Evolutionary conservation across 2,113 vertebrate species (phyloP), one percentile per base, ranked within the genome.

Genomic region (Piaya cayana): DNA sequence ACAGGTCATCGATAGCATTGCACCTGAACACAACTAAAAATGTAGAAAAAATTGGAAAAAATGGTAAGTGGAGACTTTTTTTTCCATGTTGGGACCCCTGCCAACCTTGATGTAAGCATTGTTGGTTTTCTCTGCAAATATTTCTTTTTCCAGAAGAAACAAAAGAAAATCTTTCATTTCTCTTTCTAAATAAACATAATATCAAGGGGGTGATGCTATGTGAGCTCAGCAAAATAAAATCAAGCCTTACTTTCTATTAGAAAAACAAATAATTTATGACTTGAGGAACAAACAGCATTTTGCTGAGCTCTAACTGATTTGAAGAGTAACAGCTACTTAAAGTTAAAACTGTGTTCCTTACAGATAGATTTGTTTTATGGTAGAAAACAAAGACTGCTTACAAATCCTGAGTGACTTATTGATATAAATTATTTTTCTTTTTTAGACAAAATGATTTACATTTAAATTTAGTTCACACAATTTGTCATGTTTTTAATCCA

Each of bases 401-500:
- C 20, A 91, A 94, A 86, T 86, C 3, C 2, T 60, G n/a, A 78
- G 1, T 62, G 62, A 63, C 36, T 89, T 86, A 55, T 19, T 78
- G 42, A 75, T 67, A 63, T 2, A 74, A 93, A 71, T 27, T 1
- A 14, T 65, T 79, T 92, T 85, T 90, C n/a, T 62, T 83, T 80
- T 92, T 64, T 36, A 67, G 26, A 85, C 52, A 85, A 72, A 83
- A 91, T 81, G 15, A 90, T 86, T 90, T 93, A 72, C 32, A 86
- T 93, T 82, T 86, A 49, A 67, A 82, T 86, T 82, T 53, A 42
- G 6, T 76, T 92, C 52, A 80, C 32, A 58, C 1, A 88, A 47
- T 78, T 88, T 86, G 39, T 86, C 32, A 56, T 75, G 25, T 2
- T 52, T 95, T 85, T 82, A 94, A 62, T 94, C 56, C 29, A 39